Conservation (phyloP, 2,888 invertebrate genomes). For the Pandemis heparana region DNA sequence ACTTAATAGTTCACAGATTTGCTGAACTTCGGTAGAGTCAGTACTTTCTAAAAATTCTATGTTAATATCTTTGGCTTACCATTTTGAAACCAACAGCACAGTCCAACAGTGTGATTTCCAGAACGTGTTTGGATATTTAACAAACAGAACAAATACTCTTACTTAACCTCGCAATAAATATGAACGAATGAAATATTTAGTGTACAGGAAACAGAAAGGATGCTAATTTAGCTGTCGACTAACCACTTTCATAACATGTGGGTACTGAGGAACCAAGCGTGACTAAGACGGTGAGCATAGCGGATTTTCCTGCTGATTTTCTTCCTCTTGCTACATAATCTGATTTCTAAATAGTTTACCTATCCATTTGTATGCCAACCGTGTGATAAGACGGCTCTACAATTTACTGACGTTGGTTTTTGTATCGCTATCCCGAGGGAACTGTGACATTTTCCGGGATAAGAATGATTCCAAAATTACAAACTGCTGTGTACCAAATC, state of each 20-base stretch:
- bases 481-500: too few relatives aligned
- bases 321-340: conserved; percentile 22
- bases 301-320: conserved; percentile 35
- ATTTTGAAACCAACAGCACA: neutral
- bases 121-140: neutral
- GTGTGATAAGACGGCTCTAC: neutral
- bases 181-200: neutral
- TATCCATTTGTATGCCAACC: neutral
- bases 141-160: neutral
- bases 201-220: conserved; percentile 1
- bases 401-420: neutral
- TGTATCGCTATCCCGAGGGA: too few relatives aligned
- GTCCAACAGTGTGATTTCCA: neutral
- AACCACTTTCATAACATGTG: conserved; percentile 10
- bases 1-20: neutral
- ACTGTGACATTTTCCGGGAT: neutral
- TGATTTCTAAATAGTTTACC: neutral
- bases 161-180: neutral
- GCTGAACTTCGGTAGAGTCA: neutral
- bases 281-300: conserved; percentile 14
- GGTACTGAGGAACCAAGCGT: conserved; percentile 4
- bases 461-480: too few relatives aligned
- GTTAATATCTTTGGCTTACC: neutral
- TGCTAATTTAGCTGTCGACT: conserved; percentile 12
- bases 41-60: too few relatives aligned